phyloP scores from a whole-genome alignment of 1,140 invertebrate genomes.

The Drosophila sproati region DNA sequence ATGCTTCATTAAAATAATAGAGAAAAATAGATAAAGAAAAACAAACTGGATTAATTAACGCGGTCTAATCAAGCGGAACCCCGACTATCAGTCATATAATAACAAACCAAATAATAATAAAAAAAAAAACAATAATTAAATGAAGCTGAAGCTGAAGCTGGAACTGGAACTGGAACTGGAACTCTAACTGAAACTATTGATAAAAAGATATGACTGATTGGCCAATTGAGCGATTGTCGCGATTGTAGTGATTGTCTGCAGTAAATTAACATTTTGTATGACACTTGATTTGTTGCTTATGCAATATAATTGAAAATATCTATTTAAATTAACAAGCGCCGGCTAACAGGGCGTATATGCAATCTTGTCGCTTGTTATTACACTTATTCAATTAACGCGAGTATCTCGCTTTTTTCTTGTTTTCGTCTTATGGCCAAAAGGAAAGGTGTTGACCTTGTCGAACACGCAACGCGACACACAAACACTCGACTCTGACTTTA shows the following conservation, averaged over 20 bases:
- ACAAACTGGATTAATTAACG: conserved; percentile 75
- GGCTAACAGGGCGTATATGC: conserved; percentile 65
- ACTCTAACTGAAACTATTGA: conserved; percentile 5
- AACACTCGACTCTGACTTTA: conserved; percentile 9
- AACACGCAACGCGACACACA: conserved; percentile 50
- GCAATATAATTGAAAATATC: conserved; percentile 70
- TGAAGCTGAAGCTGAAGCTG: conserved; percentile 38
- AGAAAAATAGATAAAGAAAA: too few species aligned
- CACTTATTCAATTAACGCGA: conserved; percentile 67
- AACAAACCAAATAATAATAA: too few species aligned
- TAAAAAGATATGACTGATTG: conserved; percentile 27
- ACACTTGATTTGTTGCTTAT: conserved; percentile 49
- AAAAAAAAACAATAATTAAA: not conserved
- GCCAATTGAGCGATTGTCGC: conserved; percentile 40
- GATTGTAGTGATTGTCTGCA: conserved; percentile 30
- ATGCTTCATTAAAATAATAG: conserved; percentile 61
- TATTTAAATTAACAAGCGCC: conserved; percentile 77
- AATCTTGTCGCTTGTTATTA: conserved; percentile 56
- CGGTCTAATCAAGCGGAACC: not conserved
- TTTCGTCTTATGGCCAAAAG: conserved; percentile 46
- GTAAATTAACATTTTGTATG: conserved; percentile 41
- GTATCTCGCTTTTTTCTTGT: conserved; percentile 27
- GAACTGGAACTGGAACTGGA: conserved; percentile 3
- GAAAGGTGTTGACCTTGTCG: conserved; percentile 82
- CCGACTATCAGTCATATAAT: not conserved